These are phyloP conservation scores for Centropristis striata DNA, from an alignment of 2,113 vertebrate genomes.

Conservation along the genomic window DNA sequence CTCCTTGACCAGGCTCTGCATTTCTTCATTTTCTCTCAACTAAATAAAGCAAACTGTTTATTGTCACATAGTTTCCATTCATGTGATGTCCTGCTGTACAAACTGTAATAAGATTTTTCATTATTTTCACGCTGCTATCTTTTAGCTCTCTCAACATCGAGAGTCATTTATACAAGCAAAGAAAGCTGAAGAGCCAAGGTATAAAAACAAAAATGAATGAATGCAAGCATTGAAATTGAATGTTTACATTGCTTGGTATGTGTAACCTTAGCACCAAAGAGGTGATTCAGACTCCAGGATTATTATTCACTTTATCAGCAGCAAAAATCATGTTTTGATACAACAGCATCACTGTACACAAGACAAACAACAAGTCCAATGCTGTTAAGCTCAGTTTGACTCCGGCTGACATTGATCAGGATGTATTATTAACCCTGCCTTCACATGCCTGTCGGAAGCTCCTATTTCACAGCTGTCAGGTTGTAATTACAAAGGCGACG, in stretches of 20 bases:
- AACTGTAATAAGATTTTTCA: background rate
- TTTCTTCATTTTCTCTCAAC: background rate
- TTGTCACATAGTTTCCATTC: background rate
- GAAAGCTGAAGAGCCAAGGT: background rate
- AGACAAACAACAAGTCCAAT: conserved; percentile 30
- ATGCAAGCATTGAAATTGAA: conserved; percentile 3
- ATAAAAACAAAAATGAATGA: background rate
- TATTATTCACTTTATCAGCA: conserved; percentile 1
- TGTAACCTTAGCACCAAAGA: background rate
- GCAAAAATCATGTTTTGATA: background rate
- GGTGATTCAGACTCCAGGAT: background rate
- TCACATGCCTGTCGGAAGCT: conserved; percentile 32
- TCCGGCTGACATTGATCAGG: conserved; percentile 47
- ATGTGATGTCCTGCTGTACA: background rate
- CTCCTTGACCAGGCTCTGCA: background rate
- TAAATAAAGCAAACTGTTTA: background rate
- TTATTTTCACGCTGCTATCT: background rate
- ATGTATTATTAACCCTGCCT: conserved; percentile 52
- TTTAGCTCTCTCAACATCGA: background rate
- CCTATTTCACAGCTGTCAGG: conserved; percentile 44
- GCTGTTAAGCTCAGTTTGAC: conserved; percentile 41
- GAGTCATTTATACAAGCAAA: background rate
- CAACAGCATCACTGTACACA: conserved; percentile 2
- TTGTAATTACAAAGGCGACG: conserved; percentile 46
- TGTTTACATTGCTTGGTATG: background rate